Base-by-base conservation (phyloP, 2,888 invertebrate species). In the Labia minor region DNA sequence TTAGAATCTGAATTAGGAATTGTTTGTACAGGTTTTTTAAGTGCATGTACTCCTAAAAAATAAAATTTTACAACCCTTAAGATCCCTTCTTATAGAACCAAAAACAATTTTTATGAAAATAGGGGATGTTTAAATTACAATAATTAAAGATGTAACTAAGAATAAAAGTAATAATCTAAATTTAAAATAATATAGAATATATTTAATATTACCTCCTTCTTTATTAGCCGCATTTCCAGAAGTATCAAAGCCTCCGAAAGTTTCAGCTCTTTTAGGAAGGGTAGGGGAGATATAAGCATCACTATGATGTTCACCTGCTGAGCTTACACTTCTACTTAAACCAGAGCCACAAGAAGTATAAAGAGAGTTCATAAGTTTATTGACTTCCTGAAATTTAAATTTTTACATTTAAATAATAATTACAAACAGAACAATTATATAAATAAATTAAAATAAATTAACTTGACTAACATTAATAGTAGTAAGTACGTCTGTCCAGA, bases 171-270 rank as follows among this genome's bases (percentile, higher is more conserved):
- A n/a, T n/a, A n/a, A n/a, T n/a, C 26, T 26, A 26, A 8, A 3
- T 26, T 26, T 26, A 8, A 26, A 8, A 26, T 6, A 26, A 26
- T 26, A 26, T 26, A 49, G 3, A 49, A 14, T 16, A 10, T 49
- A 49, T 4, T 8, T 49, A 49, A 16, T 49, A 49, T 16, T 67
- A 75, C 77, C 72, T 75, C 77, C 70, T 74, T 78, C 70, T 67
- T 73, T 73, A 67, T 73, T 73, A 14, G 72, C 72, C 3, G 49
- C 16, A 16, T 49, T 49, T 49, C 49, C 49, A 49, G 49, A 49
- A 69, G 80, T 78, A 79, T 96, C 96, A 75, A 96, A 96, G 8
- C 96, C 96, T 1, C 95, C 95, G 79, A 96, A 97, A 1, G 96
- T 96, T 80, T 96, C 96, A 0, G 96, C 96, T 26, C 96, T 83